Conservation (phyloP, 2,113 vertebrate species). For the Malurus alboscapulatus region DNA sequence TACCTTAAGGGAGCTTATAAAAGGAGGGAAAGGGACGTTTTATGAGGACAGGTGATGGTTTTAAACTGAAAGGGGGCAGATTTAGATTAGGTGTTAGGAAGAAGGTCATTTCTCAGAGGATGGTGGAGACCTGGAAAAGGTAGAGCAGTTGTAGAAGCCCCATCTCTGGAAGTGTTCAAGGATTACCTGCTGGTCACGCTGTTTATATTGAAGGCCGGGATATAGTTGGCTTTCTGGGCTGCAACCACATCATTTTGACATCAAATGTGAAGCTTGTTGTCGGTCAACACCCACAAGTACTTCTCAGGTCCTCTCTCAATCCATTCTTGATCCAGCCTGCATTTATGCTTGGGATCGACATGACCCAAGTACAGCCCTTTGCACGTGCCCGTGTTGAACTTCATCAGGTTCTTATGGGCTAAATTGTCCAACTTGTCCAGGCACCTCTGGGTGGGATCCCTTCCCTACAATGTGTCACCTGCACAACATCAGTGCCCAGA, state of each 20-base stretch:
- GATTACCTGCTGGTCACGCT: background rate
- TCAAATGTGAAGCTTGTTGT: background rate
- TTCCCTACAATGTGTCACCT: background rate
- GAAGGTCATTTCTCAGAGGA: background rate
- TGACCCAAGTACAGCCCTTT: background rate
- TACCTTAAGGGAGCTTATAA: background rate
- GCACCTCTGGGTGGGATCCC: background rate
- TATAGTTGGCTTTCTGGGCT: background rate
- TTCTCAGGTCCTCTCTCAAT: background rate
- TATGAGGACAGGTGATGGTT: background rate
- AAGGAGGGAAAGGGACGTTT: background rate
- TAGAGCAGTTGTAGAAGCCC: background rate
- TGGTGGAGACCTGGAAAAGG: background rate
- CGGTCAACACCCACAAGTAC: background rate
- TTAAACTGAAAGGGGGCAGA: background rate
- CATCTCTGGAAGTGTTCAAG: background rate
- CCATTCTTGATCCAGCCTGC: background rate
- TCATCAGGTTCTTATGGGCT: background rate
- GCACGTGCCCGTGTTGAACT: background rate
- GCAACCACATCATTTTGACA: accelerated
- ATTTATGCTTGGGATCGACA: background rate
- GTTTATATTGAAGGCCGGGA: background rate
- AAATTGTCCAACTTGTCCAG: background rate
- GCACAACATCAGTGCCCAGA: background rate
- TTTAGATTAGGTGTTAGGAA: background rate